phyloP scores from a whole-genome alignment of 2,797 vertebrate species.

The Muscicapa comitata region DNA sequence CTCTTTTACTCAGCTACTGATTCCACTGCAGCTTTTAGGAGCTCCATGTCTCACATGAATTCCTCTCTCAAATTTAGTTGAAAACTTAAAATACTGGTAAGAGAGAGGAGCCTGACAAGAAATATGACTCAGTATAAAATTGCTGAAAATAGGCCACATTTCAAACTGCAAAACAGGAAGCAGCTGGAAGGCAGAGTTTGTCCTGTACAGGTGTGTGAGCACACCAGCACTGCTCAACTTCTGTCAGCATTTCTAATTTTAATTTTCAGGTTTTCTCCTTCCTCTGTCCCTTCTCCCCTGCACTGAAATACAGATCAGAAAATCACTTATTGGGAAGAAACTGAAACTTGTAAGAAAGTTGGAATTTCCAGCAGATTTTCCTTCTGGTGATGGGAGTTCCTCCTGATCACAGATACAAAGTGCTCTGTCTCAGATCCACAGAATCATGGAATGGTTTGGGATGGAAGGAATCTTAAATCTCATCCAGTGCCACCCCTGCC shows the following conservation, averaged over 20 bases:
- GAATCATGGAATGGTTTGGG: background rate
- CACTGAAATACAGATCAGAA: background rate
- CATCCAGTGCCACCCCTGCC: background rate
- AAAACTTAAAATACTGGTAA: background rate
- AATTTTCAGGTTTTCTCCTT: background rate
- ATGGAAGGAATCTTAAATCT: background rate
- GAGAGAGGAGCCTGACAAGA: background rate
- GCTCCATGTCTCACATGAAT: background rate
- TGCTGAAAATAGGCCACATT: background rate
- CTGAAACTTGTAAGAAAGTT: background rate
- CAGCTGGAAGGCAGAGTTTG: background rate
- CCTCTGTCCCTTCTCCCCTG: background rate
- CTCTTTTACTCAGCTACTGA: background rate
- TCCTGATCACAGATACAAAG: background rate
- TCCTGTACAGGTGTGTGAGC: background rate
- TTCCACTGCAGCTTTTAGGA: background rate
- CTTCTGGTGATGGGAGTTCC: background rate
- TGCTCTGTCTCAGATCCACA: background rate
- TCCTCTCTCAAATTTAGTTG: background rate
- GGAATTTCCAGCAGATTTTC: background rate
- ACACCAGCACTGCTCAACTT: background rate
- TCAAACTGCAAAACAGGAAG: background rate
- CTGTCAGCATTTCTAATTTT: background rate
- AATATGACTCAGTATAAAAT: background rate
- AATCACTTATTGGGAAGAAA: background rate